These are phyloP conservation scores for Neodiprion fabricii DNA, from an alignment of 1,140 invertebrate genomes.

Conservation along the genomic window DNA sequence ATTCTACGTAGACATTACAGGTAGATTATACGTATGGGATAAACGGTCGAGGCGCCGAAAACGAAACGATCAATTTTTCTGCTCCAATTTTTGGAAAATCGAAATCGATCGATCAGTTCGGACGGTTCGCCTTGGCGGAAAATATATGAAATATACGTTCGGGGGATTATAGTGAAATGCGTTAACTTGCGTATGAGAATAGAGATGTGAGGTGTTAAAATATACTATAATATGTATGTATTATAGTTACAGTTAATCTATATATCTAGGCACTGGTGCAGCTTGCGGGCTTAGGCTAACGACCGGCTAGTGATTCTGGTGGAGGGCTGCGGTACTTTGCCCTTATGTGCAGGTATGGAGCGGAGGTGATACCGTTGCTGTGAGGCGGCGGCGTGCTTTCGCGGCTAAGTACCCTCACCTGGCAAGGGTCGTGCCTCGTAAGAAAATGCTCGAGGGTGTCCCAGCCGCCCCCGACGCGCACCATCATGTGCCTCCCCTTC, in stretches of 20 bases:
- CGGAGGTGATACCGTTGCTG: slow-evolving; percentile 30
- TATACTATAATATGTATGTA: too few species aligned
- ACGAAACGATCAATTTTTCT: too few species aligned
- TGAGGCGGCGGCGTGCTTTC: slow-evolving; percentile 51
- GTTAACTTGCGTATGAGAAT: too few species aligned
- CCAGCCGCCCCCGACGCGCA: slow-evolving; percentile 91
- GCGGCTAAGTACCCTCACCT: slow-evolving; percentile 73
- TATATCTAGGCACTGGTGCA: background rate
- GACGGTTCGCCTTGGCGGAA: too few species aligned
- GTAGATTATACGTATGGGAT: too few species aligned
- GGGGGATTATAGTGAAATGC: too few species aligned
- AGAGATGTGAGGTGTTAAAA: too few species aligned
- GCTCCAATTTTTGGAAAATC: too few species aligned
- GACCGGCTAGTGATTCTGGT: slow-evolving; percentile 52
- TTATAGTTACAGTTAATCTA: background rate
- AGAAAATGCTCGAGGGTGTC: slow-evolving; percentile 93
- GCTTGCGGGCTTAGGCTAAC: slow-evolving; percentile 30
- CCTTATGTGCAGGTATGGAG: slow-evolving; percentile 66
- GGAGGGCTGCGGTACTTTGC: slow-evolving; percentile 76
- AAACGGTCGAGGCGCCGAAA: too few species aligned
- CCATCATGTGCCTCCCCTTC: slow-evolving; percentile 91
- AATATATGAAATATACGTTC: background rate
- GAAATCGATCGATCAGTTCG: too few species aligned
- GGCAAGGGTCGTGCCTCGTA: slow-evolving; percentile 87
- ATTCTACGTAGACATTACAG: too few species aligned